Base-by-base conservation (phyloP, 2,888 invertebrate species). In the Trachelus tabidus region DNA sequence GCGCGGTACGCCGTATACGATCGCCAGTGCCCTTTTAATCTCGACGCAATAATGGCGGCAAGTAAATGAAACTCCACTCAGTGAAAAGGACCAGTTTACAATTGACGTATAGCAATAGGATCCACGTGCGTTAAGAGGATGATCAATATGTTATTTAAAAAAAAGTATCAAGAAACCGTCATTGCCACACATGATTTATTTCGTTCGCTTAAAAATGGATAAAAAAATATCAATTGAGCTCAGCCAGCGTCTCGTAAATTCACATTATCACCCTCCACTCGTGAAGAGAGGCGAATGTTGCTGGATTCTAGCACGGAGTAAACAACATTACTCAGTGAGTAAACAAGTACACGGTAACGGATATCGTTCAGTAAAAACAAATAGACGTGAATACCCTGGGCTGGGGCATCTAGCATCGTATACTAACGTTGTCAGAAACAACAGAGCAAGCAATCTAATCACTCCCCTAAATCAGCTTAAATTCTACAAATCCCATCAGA, bases 21-120 rank as follows among this genome's bases (percentile, higher is more conserved):
- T 73, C 56, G 73, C 56, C 40, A 56, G 68, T 34, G 15, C n/a
- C 34, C 73, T 68, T 86, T 86, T 86, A 86, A 86, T 86, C 86
- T 83, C 84, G 82, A 82, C 83, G 85, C 84, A 86, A 86, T 86
- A 86, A 86, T 84, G 85, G 83, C 82, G 83, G 82, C 85, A 85
- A 83, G 86, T 86, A 86, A 86, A 86, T 86, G 86, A 85, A 77
- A 79, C 69, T 33, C 34, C 30, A 15, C 33, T 40, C 15, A 2
- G 40, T 15, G 15, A 15, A 15, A 40, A 15, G 40, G 23, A 23
- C 56, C 23, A 2, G 56, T 56, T 56, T 56, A 56, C 56, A 56
- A 56, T 56, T 56, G 56, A 23, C 23, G 56, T 56, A 56, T 23
- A 56, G 56, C 56, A 6, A 23, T 1, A 23, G 15, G 23, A 23